A percentile compares a stretch with the other conserved stretches of the same genome.
Evolutionary conservation across 1,140 invertebrate genomes (phyloP).

Genomic region (Dendroctonus ponderosae): DNA sequence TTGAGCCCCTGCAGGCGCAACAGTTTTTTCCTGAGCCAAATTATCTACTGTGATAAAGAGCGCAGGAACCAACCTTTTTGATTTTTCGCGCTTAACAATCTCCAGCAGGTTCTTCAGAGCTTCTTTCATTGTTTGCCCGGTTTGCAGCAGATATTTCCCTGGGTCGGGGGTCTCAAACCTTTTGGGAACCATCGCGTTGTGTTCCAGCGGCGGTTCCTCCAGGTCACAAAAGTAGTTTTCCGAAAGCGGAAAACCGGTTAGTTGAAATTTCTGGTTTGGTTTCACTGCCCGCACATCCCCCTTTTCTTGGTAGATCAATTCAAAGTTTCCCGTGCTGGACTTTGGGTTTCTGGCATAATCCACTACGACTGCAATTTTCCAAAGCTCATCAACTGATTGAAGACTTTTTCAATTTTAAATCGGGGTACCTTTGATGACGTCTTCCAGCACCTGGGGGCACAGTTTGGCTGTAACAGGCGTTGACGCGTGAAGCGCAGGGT

Average conservation of each 20-base stretch:
- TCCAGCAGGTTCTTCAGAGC: conserved; percentile 40
- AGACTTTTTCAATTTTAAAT: conserved; percentile 1
- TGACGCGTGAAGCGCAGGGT: conserved; percentile 79
- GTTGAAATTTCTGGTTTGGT: conserved; percentile 16
- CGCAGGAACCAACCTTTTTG: conserved; percentile 12
- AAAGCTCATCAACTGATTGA: neutral
- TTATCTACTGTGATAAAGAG: too few species aligned
- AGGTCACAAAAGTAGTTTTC: conserved; percentile 35
- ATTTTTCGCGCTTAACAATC: conserved; percentile 41
- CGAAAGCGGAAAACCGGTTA: conserved; percentile 23
- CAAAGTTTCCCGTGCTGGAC: conserved; percentile 59
- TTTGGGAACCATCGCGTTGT: neutral
- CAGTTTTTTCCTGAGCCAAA: too few species aligned
- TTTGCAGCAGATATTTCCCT: conserved; percentile 31
- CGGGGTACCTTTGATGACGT: conserved; percentile 79
- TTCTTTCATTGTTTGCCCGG: conserved; percentile 43
- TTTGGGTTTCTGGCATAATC: conserved; percentile 55
- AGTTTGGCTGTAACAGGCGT: conserved; percentile 80
- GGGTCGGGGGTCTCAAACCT: conserved; percentile 27
- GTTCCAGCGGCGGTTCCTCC: conserved; percentile 1
- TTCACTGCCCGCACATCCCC: conserved; percentile 1
- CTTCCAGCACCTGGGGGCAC: conserved; percentile 78
- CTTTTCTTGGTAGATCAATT: conserved; percentile 48
- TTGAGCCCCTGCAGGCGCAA: neutral
- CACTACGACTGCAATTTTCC: conserved; percentile 56